Base-by-base conservation (phyloP, 1,140 invertebrate species). In the Dendroctonus valens region DNA sequence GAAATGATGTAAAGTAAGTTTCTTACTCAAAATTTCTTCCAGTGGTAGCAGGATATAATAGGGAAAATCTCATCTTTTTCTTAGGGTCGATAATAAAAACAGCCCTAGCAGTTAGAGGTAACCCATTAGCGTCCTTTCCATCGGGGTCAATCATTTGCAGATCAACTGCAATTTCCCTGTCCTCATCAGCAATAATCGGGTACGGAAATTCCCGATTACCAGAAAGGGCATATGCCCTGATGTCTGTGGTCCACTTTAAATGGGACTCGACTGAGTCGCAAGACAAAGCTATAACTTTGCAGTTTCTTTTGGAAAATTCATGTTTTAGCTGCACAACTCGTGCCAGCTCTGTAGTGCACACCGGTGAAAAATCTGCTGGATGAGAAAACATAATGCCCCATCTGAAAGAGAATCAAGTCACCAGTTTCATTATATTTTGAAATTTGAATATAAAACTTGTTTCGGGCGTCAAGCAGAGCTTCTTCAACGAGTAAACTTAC, bases 321-420 rank as follows among this genome's bases (percentile, higher is more conserved):
- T 85, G 83, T 8, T 83, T 76, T 68, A 94, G 83, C 42, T 91
- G 85, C 3, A 91, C 89, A 53, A 93, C 86, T 46, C 87, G 79
- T 6, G 90, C 92, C 64, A 97, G 78, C 79, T 97, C 94, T 0
- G 95, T 97, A 7, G 94, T 97, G 76, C 95, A 96, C 0, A 97
- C 94, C 11, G 94, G 95, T 0, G 95, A 97, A 76, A 92, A 97
- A 77, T 97, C 94, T 14, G 91, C 88, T 2, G 94, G 94, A 79
- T 97, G 95, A 0, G 93, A 96, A 78, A 97, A 97, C 2, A 97
- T 73, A 51, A 96, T 87, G 1, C 87, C 87, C 93, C 94, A 97
- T 54, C 91, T 94, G 71, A 55, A 69, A 70, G 59, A 41, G 65
- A 49, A 59, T 41, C 37, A 40, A 15, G 14, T 7, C 5, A 6